Evolutionary conservation across 2,113 vertebrate genomes (phyloP), one percentile per base, ranked within the genome.

Genomic region (Morone saxatilis): DNA sequence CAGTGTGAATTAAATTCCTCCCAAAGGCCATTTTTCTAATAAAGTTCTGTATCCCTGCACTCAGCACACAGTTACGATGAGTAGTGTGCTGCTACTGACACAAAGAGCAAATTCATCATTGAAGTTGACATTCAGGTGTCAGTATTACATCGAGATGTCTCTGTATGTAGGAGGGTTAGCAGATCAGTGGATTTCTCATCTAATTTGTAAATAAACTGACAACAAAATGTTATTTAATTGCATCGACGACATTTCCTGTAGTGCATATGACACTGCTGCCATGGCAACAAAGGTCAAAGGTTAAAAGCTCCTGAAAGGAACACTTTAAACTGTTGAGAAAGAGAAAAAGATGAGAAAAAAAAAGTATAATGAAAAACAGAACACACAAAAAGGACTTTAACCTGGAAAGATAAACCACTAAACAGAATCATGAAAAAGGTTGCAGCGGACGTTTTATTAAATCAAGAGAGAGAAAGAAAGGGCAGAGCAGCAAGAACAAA

Each of bases 251-350:
- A 82, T 47, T 71, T 85, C 36, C 50, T 85, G 40, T 31, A 4
- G 22, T 36, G 45, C 51, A 67, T 53, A 19, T 36, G 16, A 51
- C 22, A 51, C 43, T 14, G 74, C 13, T 81, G 76, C 78, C 54
- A 83, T 76, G 51, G 69, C 57, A 85, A 83, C 78, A 20, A 48
- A 62, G 76, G 88, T 69, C 73, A 90, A 71, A 83, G 78, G 81
- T 81, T 71, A 71, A 4, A 20, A 40, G 48, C 56, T 56, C 31
- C 67, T 36, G 56, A 59, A 77, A 56, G 50, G 13, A 47, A 60
- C 7, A 36, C 8, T 31, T 13, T 8, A 86, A 87, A 80, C 66
- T 85, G 70, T 73, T 71, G 59, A 74, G 61, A 22, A 45, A 14
- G 43, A 69, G 12, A 78, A 75, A 72, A 6, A n/a, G 31, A 76